phyloP scores from a whole-genome alignment of 2,888 invertebrate genomes.

The Cheilosia variabilis region DNA sequence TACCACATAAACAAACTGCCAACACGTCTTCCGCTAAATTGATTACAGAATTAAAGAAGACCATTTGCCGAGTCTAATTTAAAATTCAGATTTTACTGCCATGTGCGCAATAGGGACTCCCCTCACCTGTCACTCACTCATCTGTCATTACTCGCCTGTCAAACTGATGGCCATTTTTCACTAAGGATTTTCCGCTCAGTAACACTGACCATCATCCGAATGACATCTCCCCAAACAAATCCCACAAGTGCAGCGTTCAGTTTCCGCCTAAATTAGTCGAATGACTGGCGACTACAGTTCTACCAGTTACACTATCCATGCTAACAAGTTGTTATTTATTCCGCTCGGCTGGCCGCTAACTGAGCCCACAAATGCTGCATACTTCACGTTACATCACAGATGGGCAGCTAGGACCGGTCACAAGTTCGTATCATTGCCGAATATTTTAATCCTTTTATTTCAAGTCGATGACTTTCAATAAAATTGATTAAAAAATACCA shows the following conservation, averaged over 20 bases:
- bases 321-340: slow-evolving; percentile 72
- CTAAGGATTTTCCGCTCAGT: slow-evolving; percentile 46
- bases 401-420: slow-evolving; percentile 53
- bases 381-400: slow-evolving; percentile 55
- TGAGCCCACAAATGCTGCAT: slow-evolving; percentile 26
- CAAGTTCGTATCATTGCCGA: slow-evolving; percentile 52
- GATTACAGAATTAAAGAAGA: not conserved
- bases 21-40: not conserved
- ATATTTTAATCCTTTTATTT: slow-evolving; percentile 75
- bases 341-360: slow-evolving; percentile 51
- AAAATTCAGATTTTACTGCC: slow-evolving; percentile 15
- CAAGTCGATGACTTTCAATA: slow-evolving; percentile 74
- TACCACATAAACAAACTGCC: not conserved
- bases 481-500: slow-evolving; percentile 70
- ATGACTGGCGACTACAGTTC: slow-evolving; percentile 69
- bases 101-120: slow-evolving; percentile 30
- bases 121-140: slow-evolving; percentile 72
- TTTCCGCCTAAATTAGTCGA: slow-evolving; percentile 49
- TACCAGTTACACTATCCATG: slow-evolving; percentile 39
- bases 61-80: not conserved
- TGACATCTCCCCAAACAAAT: slow-evolving; percentile 34
- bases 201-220: slow-evolving; percentile 48
- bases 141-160: slow-evolving; percentile 66
- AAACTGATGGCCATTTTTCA: slow-evolving; percentile 53
- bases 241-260: slow-evolving; percentile 21